Conservation (phyloP, 2,888 invertebrate species). For the Aproaerema taeniolella region DNA sequence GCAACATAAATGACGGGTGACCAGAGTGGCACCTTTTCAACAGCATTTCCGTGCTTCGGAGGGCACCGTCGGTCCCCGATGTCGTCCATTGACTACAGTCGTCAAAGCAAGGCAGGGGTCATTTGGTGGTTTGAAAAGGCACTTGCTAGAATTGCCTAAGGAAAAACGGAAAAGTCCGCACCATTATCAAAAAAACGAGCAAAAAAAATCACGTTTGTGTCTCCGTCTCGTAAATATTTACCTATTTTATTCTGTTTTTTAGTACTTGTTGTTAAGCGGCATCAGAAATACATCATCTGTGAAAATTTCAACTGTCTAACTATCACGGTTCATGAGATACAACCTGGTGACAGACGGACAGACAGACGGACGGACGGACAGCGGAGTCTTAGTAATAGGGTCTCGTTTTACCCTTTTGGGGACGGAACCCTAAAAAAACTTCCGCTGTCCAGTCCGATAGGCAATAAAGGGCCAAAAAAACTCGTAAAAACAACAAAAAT, state of each 20-base stretch:
- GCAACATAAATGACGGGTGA: too few relatives aligned
- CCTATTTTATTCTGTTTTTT: neutral
- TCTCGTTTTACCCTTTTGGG: neutral
- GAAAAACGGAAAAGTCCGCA: too few relatives aligned
- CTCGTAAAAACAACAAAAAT: too few relatives aligned
- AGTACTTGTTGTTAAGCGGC: neutral
- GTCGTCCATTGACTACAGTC: too few relatives aligned
- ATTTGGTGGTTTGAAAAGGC: neutral
- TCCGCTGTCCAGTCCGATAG: too few relatives aligned
- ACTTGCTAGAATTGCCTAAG: too few relatives aligned
- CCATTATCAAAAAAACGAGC: neutral
- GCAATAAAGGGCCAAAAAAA: too few relatives aligned
- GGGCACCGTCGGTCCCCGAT: neutral
- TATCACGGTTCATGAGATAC: neutral
- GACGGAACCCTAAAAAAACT: neutral
- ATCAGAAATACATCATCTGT: neutral
- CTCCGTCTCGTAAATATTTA: neutral
- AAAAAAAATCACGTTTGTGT: neutral
- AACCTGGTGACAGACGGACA: neutral
- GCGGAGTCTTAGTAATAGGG: neutral
- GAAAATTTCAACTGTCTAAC: neutral
- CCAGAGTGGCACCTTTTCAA: too few relatives aligned
- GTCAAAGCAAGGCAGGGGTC: neutral
- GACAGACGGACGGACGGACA: neutral
- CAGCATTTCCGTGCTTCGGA: conserved; percentile 1